Conservation (phyloP, 2,113 vertebrate species). For the Grantiella picta region DNA sequence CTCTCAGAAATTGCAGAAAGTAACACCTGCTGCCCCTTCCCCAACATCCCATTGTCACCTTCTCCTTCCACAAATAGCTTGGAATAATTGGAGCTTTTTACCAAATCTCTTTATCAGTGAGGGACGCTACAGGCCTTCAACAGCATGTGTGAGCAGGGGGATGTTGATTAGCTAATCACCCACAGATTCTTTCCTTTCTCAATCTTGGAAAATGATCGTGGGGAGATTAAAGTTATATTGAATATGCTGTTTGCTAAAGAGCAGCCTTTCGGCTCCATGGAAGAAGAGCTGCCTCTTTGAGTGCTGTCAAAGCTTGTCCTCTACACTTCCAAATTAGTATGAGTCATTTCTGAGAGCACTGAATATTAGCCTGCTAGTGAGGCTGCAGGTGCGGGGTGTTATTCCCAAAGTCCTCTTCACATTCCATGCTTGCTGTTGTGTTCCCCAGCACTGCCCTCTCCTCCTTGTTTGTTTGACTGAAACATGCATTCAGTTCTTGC, state of each 20-base stretch:
- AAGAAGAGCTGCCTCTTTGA: background rate
- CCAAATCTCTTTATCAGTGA: background rate
- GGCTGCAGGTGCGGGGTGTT: background rate
- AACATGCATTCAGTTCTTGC: background rate
- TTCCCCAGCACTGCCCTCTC: background rate
- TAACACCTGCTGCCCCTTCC: accelerated
- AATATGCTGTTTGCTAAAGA: background rate
- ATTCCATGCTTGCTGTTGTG: background rate
- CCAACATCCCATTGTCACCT: background rate
- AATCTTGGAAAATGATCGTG: background rate
- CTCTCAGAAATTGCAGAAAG: background rate
- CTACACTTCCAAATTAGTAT: background rate
- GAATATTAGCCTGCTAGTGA: background rate
- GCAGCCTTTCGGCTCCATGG: background rate
- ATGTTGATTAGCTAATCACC: background rate
- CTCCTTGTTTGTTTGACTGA: background rate
- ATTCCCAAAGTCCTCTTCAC: background rate
- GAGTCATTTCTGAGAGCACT: background rate
- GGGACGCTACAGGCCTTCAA: background rate
- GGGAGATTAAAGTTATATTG: background rate
- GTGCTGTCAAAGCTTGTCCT: constrained; percentile 14
- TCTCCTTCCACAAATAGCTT: background rate
- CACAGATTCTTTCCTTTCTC: background rate
- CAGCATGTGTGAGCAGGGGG: background rate
- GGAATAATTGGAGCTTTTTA: background rate